Evolutionary conservation across 1,140 invertebrate species (phyloP).

Genomic region (Scylla paramamosain): DNA sequence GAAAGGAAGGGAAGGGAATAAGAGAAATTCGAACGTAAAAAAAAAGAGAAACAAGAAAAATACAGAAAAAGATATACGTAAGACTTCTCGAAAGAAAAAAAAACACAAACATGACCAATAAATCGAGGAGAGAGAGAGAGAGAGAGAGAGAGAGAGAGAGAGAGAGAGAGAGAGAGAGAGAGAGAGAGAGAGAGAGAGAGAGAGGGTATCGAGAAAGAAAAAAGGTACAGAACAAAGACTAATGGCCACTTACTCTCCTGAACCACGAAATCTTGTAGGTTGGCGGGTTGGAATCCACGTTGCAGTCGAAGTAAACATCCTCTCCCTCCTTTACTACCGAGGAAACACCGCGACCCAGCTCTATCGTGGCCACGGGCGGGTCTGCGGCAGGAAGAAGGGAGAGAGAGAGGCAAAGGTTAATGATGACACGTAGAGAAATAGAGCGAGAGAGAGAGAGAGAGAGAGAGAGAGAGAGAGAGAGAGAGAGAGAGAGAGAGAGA

Average conservation of each 20-base stretch:
- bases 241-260: constrained; percentile 8
- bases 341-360: constrained; percentile 6
- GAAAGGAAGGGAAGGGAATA: too few relatives aligned
- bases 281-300: constrained; percentile 39
- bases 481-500: constrained; percentile 29
- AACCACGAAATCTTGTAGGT: constrained; percentile 41
- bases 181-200: not conserved
- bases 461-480: constrained; percentile 11
- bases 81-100: too few relatives aligned
- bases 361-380: not conserved
- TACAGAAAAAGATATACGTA: too few relatives aligned
- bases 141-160: too few relatives aligned
- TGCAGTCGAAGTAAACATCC: constrained; percentile 40
- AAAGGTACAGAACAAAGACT: not conserved
- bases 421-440: not conserved
- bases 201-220: not conserved
- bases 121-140: too few relatives aligned
- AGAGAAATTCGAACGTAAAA: too few relatives aligned
- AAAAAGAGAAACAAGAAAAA: too few relatives aligned
- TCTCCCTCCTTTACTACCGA: constrained; percentile 34
- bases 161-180: not conserved
- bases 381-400: not conserved
- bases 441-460: not conserved
- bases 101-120: too few relatives aligned
- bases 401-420: not conserved